phyloP scores from a whole-genome alignment of 2,113 vertebrate species.

The Pycnonotus jocosus region DNA sequence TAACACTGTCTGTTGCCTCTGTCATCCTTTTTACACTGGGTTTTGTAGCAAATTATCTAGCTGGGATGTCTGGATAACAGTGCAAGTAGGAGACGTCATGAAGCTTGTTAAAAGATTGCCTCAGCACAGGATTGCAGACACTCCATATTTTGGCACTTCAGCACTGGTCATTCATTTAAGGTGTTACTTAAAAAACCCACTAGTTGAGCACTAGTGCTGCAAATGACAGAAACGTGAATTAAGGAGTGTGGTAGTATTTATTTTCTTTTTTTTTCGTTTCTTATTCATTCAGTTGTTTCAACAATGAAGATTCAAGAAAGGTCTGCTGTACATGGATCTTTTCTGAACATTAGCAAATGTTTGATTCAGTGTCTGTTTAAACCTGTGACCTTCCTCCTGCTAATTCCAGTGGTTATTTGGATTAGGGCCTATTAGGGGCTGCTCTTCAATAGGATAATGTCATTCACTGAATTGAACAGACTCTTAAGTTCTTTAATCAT shows the following conservation, averaged over 20 bases:
- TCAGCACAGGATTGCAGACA: background rate
- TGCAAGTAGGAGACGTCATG: background rate
- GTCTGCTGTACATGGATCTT: background rate
- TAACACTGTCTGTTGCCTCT: background rate
- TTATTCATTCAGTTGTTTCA: background rate
- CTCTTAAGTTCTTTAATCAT: constrained; percentile 16
- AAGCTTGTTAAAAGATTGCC: background rate
- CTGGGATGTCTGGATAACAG: background rate
- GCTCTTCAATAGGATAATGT: constrained; percentile 18
- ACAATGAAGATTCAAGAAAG: background rate
- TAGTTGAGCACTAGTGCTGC: background rate
- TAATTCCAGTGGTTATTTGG: background rate
- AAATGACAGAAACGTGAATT: background rate
- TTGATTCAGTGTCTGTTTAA: background rate
- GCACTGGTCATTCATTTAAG: background rate
- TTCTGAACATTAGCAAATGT: background rate
- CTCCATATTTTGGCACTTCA: background rate
- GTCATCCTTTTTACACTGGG: background rate
- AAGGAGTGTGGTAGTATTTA: background rate
- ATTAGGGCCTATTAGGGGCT: background rate
- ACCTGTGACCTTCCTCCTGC: background rate
- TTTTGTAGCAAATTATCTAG: background rate
- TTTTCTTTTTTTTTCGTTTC: background rate
- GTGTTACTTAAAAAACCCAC: background rate
- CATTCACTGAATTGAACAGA: background rate